Evolutionary conservation across 2,888 invertebrate genomes (phyloP).

Genomic region (Xylota segnis): DNA sequence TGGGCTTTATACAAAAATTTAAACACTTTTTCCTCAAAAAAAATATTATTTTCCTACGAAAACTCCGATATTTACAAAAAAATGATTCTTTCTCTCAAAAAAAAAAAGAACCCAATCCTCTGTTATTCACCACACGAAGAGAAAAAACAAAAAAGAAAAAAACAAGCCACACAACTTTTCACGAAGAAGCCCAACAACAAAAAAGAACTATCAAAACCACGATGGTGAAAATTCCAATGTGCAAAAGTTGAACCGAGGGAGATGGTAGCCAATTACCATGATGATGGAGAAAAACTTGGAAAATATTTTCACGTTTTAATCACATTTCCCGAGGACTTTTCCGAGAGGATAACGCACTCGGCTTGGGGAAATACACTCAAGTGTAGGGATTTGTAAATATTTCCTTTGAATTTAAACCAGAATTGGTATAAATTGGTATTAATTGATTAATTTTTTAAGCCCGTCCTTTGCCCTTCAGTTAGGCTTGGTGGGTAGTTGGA

Average conservation of each 20-base stretch:
- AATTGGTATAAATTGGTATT: slow-evolving; percentile 22
- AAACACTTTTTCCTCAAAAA: neutral
- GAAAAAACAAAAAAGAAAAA: slow-evolving; percentile 27
- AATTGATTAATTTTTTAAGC: slow-evolving; percentile 12
- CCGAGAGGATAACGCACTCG: neutral
- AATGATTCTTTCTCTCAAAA: neutral
- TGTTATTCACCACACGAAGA: slow-evolving; percentile 35
- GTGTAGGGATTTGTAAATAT: neutral
- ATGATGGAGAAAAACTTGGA: slow-evolving; percentile 42
- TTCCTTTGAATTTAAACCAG: slow-evolving; percentile 1
- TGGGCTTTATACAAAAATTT: neutral
- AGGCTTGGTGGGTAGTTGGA: slow-evolving; percentile 30
- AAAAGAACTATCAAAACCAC: slow-evolving; percentile 49
- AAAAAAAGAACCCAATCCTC: neutral
- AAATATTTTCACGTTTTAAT: slow-evolving; percentile 62
- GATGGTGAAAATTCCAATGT: slow-evolving; percentile 75
- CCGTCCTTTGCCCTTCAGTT: slow-evolving; percentile 59
- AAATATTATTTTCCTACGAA: neutral
- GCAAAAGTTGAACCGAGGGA: slow-evolving; percentile 74
- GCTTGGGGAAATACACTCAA: neutral
- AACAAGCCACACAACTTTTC: slow-evolving; percentile 65
- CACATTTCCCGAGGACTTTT: slow-evolving; percentile 28
- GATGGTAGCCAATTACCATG: slow-evolving; percentile 73
- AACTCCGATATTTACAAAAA: neutral
- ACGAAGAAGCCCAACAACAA: slow-evolving; percentile 63